Evolutionary conservation across 2,113 vertebrate genomes (phyloP).

Genomic region (Opisthocomus hoazin): DNA sequence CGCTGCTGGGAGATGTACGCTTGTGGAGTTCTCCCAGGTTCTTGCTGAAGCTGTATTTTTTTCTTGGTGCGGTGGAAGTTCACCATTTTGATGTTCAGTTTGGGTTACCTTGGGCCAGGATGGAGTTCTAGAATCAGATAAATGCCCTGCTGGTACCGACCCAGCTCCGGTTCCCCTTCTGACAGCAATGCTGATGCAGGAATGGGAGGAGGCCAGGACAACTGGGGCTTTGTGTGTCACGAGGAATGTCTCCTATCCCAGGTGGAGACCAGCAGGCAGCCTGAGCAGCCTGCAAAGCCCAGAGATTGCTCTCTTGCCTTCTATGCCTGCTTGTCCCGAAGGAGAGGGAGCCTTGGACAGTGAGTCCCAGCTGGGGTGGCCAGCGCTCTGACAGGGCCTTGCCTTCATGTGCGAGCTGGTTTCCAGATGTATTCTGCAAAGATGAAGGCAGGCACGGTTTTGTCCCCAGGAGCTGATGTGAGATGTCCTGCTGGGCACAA

Average conservation of each 20-base stretch:
- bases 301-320: background rate
- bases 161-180: background rate
- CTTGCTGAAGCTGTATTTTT: background rate
- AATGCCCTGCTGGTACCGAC: background rate
- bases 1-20: fast-evolving
- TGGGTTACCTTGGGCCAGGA: background rate
- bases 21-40: background rate
- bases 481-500: background rate
- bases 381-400: background rate
- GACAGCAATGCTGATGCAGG: background rate
- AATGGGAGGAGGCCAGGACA: background rate
- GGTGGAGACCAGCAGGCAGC: background rate
- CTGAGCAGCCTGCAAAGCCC: background rate
- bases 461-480: background rate
- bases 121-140: background rate
- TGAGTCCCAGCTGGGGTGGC: background rate
- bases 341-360: background rate
- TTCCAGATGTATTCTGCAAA: background rate
- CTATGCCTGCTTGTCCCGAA: background rate
- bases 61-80: background rate
- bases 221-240: background rate
- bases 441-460: background rate
- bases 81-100: background rate
- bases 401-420: background rate
- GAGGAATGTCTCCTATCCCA: background rate